phyloP scores from a whole-genome alignment of 1,140 invertebrate species.

The Wasmannia auropunctata region DNA sequence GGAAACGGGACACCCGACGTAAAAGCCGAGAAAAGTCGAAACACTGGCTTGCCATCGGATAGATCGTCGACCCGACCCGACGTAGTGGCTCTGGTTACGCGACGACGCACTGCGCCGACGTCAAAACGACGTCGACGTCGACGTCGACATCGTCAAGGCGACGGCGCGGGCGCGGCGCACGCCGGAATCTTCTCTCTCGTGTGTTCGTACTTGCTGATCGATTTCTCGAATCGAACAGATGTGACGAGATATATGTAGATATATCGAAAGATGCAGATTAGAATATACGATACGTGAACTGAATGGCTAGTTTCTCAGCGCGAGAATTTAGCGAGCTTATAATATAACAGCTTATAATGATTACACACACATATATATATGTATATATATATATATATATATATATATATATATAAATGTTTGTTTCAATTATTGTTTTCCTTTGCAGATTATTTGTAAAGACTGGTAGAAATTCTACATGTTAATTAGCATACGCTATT shows the following conservation, averaged over 20 bases:
- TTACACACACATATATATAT: no score
- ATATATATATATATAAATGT: no score
- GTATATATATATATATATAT: no score
- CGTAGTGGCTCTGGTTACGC: slow-evolving; percentile 65
- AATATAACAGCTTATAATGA: no score
- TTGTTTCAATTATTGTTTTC: no score
- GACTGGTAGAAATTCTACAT: background rate
- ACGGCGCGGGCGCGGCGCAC: slow-evolving; percentile 70
- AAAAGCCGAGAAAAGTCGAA: slow-evolving; percentile 78
- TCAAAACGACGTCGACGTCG: slow-evolving; percentile 52
- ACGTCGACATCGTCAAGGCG: slow-evolving; percentile 78
- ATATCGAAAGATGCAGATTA: background rate
- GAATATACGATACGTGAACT: background rate
- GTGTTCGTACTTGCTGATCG: slow-evolving; percentile 65
- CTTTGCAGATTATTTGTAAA: background rate
- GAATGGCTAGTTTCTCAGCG: no score
- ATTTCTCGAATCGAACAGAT: slow-evolving; percentile 73
- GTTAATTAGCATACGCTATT: no score
- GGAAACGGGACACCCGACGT: slow-evolving; percentile 33
- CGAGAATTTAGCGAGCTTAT: background rate
- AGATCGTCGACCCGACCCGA: slow-evolving; percentile 75
- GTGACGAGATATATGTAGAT: slow-evolving; percentile 21
- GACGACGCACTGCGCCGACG: slow-evolving; percentile 71
- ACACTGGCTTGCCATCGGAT: slow-evolving; percentile 75
- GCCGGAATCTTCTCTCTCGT: slow-evolving; percentile 40